Evolutionary conservation across 2,113 vertebrate species (phyloP).

Genomic region (Bolborhynchus lineola): DNA sequence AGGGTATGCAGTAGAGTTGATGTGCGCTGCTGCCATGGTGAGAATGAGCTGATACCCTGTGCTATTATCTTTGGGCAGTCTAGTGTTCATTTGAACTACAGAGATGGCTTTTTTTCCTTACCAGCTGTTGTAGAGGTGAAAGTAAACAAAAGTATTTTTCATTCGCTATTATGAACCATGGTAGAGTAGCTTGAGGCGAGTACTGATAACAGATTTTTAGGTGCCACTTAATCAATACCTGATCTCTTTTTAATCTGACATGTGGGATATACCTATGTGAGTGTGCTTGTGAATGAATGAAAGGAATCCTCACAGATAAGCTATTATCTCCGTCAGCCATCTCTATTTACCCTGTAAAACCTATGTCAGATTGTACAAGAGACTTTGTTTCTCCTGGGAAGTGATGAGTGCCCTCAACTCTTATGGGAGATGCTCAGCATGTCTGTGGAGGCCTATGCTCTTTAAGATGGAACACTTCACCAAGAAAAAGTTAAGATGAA

Average conservation of each 20-base stretch:
- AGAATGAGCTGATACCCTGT: neutral
- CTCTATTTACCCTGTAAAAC: neutral
- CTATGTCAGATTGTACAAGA: neutral
- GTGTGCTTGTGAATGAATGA: neutral
- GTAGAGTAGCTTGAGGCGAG: neutral
- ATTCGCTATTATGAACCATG: neutral
- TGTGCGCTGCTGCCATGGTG: neutral
- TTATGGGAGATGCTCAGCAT: neutral
- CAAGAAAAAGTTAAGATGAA: neutral
- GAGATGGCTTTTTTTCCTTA: neutral
- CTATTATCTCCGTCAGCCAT: neutral
- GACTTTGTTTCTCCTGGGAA: neutral
- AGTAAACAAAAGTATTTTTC: neutral
- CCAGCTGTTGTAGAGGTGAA: neutral
- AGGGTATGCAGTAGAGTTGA: neutral
- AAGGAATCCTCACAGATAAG: neutral
- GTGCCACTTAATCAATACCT: neutral
- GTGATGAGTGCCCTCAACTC: neutral
- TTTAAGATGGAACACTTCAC: neutral
- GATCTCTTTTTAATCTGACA: neutral
- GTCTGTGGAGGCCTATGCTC: neutral
- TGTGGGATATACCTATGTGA: neutral
- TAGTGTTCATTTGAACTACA: neutral
- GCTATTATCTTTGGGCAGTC: neutral
- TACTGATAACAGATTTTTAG: neutral